Evolutionary conservation across 1,140 invertebrate genomes (phyloP).

Genomic region (Hypsibius dujardini): DNA sequence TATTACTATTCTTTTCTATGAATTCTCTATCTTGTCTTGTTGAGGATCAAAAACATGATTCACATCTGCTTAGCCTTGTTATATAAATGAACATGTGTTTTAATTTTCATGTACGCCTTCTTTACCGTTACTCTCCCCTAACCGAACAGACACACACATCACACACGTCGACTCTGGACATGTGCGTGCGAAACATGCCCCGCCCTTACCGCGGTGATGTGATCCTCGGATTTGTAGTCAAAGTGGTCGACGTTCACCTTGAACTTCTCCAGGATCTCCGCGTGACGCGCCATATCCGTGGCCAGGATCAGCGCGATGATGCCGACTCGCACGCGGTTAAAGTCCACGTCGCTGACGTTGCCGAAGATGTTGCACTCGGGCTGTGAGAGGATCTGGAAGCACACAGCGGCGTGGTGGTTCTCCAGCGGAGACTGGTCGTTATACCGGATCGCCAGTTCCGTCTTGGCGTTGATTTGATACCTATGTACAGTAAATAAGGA

Average conservation of each 20-base stretch:
- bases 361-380: slow-evolving; percentile 58
- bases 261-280: slow-evolving; percentile 34
- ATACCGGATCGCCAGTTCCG: slow-evolving; percentile 63
- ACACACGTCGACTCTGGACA: too few species aligned
- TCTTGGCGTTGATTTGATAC: slow-evolving; percentile 56
- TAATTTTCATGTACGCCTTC: too few species aligned
- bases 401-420: slow-evolving; percentile 71
- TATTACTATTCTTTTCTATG: too few species aligned
- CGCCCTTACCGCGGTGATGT: slow-evolving; percentile 29
- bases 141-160: too few species aligned
- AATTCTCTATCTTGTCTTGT: too few species aligned
- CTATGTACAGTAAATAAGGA: too few species aligned
- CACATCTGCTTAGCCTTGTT: too few species aligned
- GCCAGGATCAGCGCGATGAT: slow-evolving; percentile 34
- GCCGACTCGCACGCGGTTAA: slow-evolving; percentile 23
- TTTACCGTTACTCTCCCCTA: too few species aligned
- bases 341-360: slow-evolving; percentile 44
- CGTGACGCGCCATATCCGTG: slow-evolving; percentile 35
- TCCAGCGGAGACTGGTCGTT: slow-evolving; percentile 74
- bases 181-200: too few species aligned
- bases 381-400: slow-evolving; percentile 55
- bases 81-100: too few species aligned
- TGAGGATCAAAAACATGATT: too few species aligned
- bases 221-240: slow-evolving; percentile 25
- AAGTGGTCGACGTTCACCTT: slow-evolving; percentile 29